Percentiles rank a stretch among this genome's conserved stretches.
phyloP scores from a whole-genome alignment of 2,113 vertebrate species.

The Callaeas wilsoni region DNA sequence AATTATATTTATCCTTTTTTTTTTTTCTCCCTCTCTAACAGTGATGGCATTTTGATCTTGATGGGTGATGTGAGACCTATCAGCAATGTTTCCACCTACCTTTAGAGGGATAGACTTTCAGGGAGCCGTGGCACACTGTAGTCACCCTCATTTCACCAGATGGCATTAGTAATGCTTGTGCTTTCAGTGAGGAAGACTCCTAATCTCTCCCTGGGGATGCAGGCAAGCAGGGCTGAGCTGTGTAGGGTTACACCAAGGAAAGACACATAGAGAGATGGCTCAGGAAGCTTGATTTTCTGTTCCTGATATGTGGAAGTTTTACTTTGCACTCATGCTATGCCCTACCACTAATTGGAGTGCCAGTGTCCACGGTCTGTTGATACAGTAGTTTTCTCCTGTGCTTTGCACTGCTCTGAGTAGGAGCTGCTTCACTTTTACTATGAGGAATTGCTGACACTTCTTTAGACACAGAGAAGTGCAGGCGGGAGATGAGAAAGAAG shows the following conservation, averaged over 20 bases:
- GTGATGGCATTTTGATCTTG: neutral
- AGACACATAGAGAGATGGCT: neutral
- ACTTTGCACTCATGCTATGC: neutral
- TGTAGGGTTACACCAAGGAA: neutral
- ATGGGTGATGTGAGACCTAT: neutral
- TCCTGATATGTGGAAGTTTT: neutral
- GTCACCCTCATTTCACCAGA: neutral
- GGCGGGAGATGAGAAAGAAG: neutral
- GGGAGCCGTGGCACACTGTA: neutral
- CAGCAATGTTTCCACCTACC: neutral
- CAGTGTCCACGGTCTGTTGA: neutral
- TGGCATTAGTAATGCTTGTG: neutral
- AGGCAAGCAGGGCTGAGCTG: neutral
- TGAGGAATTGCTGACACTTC: neutral
- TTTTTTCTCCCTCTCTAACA: too few relatives aligned
- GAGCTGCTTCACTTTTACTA: neutral
- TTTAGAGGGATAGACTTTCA: neutral
- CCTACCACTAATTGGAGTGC: neutral
- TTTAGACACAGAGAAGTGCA: neutral
- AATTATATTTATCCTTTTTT: neutral
- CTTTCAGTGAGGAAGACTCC: neutral
- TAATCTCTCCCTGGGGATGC: neutral
- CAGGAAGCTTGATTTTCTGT: neutral
- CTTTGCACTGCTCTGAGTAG: neutral
- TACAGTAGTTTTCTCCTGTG: neutral